Evolutionary conservation across 2,113 vertebrate species (phyloP).

Genomic region (Mystacornis crossleyi): DNA sequence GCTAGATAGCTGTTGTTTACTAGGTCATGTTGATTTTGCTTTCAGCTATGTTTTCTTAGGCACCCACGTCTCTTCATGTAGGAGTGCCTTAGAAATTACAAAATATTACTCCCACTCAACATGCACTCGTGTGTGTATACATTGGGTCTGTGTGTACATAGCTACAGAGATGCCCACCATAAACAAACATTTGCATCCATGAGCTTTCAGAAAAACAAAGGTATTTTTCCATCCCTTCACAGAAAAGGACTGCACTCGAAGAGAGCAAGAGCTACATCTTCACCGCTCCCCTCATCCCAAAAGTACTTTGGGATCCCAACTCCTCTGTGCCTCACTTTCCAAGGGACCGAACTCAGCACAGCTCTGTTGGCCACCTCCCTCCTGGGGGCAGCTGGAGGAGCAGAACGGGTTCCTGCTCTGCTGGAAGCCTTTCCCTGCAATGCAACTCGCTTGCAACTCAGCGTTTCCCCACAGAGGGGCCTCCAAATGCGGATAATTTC

Average conservation of each 20-base stretch:
- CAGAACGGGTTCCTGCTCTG: not conserved
- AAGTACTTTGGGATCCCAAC: not conserved
- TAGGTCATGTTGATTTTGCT: conserved; percentile 56
- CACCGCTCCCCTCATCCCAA: not conserved
- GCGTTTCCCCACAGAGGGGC: conserved; percentile 49
- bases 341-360: not conserved
- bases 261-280: not conserved
- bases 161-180: conserved; percentile 36
- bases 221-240: not conserved
- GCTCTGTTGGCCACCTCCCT: not conserved
- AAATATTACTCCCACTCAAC: conserved; percentile 58
- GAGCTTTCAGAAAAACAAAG: conserved; percentile 16
- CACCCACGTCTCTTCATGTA: conserved; percentile 43
- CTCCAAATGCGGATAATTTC: conserved; percentile 22
- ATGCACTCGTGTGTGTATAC: conserved; percentile 16
- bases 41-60: conserved; percentile 54
- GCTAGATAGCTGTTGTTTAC: conserved; percentile 55
- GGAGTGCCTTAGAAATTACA: conserved; percentile 49
- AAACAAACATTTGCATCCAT: conserved; percentile 24
- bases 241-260: not conserved
- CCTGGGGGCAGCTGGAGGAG: not conserved
- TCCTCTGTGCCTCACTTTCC: not conserved
- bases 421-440: not conserved
- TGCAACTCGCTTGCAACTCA: conserved; percentile 6
- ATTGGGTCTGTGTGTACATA: conserved; percentile 10